Base-by-base conservation (phyloP, 2,888 invertebrate species). In the Synanthedon myopaeformis region DNA sequence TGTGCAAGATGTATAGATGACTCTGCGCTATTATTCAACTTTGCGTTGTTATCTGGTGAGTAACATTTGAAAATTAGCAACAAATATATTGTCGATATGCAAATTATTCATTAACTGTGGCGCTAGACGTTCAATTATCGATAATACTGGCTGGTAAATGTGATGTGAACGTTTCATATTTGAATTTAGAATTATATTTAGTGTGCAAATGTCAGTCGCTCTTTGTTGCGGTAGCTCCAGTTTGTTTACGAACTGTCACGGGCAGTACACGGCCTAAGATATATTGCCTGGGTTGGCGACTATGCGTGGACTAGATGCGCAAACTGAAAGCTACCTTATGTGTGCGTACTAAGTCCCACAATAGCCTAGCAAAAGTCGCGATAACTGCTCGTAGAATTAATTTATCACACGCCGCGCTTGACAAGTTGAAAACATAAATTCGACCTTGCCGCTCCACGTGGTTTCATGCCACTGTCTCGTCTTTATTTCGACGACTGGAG, bases 211-310 rank as follows among this genome's bases (percentile, higher is more conserved):
- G 68, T 67, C 70, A 70, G 63, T 70, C 63, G 59, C 61, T 69
- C 77, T 76, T 82, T 85, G 84, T 87, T 86, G 85, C 83, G 86
- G 86, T 85, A 87, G 85, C 80, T 83, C 76, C 84, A 83, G 88
- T 88, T 88, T 88, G 88, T 88, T 88, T 88, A 88, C 88, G 85
- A 88, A 88, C 87, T 88, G 88, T 88, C 88, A 88, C 84, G 85
- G 85, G 74, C 87, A 87, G 86, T 86, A 85, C 82, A 84, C 86
- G 82, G 86, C 86, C 85, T 82, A 86, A 88, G 88, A 88, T 88
- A 88, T 86, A 88, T 88, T 88, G 87, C 87, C 84, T 82, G 82
- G 86, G 86, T 82, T 83, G 86, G 86, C 86, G 87, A 86, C 86
- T 87, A 85, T 87, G 87, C 86, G 87, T 86, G 83, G 79, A 72